Conservation (phyloP, 2,888 invertebrate genomes). For the Sinhomidia bicolor region DNA sequence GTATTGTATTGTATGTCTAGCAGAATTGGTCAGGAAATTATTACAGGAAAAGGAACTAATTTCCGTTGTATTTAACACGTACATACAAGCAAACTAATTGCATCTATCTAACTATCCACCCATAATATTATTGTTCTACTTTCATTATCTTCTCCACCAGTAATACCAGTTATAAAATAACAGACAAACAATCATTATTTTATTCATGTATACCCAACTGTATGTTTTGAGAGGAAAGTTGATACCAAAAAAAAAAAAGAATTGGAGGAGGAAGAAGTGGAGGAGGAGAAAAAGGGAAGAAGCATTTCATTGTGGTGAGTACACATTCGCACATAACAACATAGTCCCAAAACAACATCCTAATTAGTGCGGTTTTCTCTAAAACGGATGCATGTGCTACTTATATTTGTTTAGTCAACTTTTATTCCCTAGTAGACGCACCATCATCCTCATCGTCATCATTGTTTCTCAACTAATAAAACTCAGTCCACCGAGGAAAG, state of each 20-base stretch:
- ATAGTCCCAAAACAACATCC: conserved; percentile 35
- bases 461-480: conserved; percentile 40
- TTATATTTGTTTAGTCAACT: conserved; percentile 28
- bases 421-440: conserved; percentile 15
- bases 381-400: conserved; percentile 24
- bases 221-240: conserved; percentile 29
- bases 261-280: background rate
- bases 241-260: background rate
- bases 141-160: background rate
- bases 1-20: no score
- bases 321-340: no score
- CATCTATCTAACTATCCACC: no score
- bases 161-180: background rate
- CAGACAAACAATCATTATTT: background rate
- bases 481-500: conserved; percentile 9
- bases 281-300: no score
- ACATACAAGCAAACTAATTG: conserved; percentile 31
- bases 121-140: conserved; percentile 21
- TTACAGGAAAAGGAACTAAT: conserved; percentile 6
- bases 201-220: background rate
- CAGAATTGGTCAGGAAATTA: no score
- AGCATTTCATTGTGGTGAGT: conserved; percentile 37
- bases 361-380: conserved; percentile 46
- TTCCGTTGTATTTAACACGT: conserved; percentile 38
- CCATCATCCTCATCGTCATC: no score